These are phyloP conservation scores for mouse (Mus musculus) DNA, from an alignment of 2,113 vertebrate species.

Conservation along the genomic window DNA sequence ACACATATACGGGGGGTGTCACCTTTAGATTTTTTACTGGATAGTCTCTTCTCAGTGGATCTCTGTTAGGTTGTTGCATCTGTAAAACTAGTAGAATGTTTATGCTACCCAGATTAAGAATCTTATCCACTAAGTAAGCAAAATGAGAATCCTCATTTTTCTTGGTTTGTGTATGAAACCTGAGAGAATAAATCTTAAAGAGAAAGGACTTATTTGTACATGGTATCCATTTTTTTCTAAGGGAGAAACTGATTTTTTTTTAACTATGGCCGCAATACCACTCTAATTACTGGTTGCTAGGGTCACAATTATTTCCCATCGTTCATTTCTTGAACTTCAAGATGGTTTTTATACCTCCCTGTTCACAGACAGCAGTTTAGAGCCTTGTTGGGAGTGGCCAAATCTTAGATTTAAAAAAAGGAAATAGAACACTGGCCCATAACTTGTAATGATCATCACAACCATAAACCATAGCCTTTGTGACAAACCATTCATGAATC, in stretches of 20 bases:
- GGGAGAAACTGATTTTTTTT: neutral
- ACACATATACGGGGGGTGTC: neutral
- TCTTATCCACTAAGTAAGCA: neutral
- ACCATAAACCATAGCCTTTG: neutral
- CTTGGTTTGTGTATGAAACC: neutral
- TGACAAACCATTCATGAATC: neutral
- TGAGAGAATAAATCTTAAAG: neutral
- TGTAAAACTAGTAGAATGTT: neutral
- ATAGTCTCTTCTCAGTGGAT: neutral
- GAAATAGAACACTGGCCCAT: neutral
- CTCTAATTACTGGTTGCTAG: neutral
- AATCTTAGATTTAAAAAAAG: neutral
- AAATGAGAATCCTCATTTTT: neutral
- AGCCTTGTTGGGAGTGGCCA: neutral
- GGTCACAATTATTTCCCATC: neutral
- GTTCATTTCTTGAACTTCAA: constrained; percentile 26
- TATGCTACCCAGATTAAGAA: neutral
- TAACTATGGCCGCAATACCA: neutral
- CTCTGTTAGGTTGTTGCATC: neutral
- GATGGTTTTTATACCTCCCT: neutral
- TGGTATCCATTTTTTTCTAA: neutral
- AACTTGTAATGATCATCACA: neutral
- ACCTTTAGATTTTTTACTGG: neutral
- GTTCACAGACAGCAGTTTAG: neutral
- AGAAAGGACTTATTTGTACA: neutral